Percentiles rank a stretch among this genome's conserved stretches.
Conservation (phyloP, 2,113 vertebrate genomes). For the Otolemur garnettii region DNA sequence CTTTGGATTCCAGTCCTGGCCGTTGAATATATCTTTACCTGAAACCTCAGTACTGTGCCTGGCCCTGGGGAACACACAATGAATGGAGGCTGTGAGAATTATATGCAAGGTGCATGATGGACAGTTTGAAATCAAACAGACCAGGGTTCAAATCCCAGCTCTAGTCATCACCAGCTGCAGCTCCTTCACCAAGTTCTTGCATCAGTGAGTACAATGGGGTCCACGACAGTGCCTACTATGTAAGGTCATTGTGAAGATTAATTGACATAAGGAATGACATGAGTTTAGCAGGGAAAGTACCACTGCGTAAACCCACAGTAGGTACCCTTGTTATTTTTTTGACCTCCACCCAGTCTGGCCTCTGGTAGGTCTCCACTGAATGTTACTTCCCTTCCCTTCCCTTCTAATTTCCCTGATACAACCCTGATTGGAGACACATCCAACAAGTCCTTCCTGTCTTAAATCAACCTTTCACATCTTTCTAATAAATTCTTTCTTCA, state of each 20-base stretch:
- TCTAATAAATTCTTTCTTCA: background rate
- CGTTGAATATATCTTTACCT: background rate
- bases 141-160: background rate
- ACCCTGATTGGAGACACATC: background rate
- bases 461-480: background rate
- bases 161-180: background rate
- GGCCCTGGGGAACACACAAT: background rate
- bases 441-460: background rate
- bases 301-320: background rate
- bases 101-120: background rate
- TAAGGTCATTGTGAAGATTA: background rate
- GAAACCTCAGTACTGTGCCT: background rate
- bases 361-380: background rate
- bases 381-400: background rate
- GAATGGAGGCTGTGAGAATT: background rate
- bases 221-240: background rate
- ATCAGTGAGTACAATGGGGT: background rate
- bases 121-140: background rate
- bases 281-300: rapidly evolving
- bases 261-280: background rate
- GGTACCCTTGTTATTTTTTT: background rate
- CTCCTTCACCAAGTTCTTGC: background rate
- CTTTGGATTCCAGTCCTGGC: background rate
- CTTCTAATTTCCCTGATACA: background rate
- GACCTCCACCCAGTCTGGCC: no score